Percentiles rank a stretch among this genome's conserved stretches.
Evolutionary conservation across 2,888 invertebrate genomes (phyloP).

Genomic region (Amphimallon solstitiale): DNA sequence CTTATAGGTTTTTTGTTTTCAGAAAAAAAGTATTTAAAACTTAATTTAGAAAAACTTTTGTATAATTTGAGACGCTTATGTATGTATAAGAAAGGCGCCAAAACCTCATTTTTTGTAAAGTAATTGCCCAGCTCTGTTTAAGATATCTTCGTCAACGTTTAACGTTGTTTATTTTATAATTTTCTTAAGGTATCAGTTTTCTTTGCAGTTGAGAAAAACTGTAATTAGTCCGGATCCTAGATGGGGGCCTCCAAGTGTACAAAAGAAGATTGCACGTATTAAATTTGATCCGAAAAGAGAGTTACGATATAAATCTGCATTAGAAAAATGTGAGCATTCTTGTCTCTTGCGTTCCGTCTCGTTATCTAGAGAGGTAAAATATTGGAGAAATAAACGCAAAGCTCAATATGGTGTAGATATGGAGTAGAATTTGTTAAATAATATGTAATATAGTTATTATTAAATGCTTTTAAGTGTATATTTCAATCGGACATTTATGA

Average conservation of each 20-base stretch:
- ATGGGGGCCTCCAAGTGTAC: conserved; percentile 32
- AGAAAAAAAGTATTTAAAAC: no score
- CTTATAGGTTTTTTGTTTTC: no score
- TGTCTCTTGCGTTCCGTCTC: conserved; percentile 14
- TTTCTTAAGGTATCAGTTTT: not conserved
- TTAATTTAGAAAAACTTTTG: no score
- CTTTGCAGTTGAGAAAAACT: conserved; percentile 1
- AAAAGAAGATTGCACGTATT: conserved; percentile 3
- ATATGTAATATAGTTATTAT: no score
- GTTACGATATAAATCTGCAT: conserved; percentile 23
- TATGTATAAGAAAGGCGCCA: no score
- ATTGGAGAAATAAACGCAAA: conserved; percentile 31
- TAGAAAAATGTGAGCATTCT: conserved; percentile 30
- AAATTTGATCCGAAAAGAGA: conserved; percentile 33
- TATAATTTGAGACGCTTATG: no score
- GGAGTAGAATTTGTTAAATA: no score
- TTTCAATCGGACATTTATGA: no score
- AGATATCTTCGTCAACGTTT: no score
- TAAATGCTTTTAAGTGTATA: no score
- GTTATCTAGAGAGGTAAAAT: conserved; percentile 13
- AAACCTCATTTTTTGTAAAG: no score
- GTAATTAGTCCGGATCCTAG: conserved; percentile 15
- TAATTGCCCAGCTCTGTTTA: no score
- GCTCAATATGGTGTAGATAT: not conserved
- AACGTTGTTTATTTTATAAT: not conserved